A percentile compares a stretch with the other conserved stretches of the same genome.
phyloP scores from a whole-genome alignment of 2,888 invertebrate species.

The Branchellion lobata region DNA sequence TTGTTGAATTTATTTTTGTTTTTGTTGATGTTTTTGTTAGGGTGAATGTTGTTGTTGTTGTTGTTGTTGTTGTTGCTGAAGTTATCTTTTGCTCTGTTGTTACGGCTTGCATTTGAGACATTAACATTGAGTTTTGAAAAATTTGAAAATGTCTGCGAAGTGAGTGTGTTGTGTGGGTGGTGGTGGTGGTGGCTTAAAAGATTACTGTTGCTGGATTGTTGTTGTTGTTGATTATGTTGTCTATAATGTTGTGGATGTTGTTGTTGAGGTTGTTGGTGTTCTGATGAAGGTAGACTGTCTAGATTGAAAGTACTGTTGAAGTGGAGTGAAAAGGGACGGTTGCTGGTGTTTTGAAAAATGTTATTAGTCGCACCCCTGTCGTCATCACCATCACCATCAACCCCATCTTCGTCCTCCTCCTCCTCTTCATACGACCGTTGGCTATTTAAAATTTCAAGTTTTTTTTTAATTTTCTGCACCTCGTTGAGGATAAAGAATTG shows the following conservation, averaged over 20 bases:
- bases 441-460: no score
- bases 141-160: neutral
- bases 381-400: neutral
- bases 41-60: constrained; percentile 29
- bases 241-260: no score
- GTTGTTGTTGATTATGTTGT: no score
- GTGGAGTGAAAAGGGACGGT: constrained; percentile 22
- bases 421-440: neutral
- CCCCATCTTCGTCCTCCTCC: neutral
- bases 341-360: neutral
- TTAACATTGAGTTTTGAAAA: neutral
- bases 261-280: neutral
- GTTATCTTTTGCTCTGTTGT: constrained; percentile 3
- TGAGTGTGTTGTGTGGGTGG: neutral
- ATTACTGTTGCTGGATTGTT: neutral
- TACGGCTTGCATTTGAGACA: neutral
- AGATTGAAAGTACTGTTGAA: constrained; percentile 21
- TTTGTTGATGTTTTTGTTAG: constrained; percentile 13
- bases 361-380: neutral
- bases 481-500: constrained; percentile 41
- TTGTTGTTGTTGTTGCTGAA: constrained; percentile 21
- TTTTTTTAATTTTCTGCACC: constrained; percentile 27
- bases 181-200: neutral
- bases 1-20: constrained; percentile 10
- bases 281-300: neutral